These are phyloP conservation scores for Premnoplex brunnescens DNA, from an alignment of 2,797 vertebrate genomes.

Conservation along the genomic window DNA sequence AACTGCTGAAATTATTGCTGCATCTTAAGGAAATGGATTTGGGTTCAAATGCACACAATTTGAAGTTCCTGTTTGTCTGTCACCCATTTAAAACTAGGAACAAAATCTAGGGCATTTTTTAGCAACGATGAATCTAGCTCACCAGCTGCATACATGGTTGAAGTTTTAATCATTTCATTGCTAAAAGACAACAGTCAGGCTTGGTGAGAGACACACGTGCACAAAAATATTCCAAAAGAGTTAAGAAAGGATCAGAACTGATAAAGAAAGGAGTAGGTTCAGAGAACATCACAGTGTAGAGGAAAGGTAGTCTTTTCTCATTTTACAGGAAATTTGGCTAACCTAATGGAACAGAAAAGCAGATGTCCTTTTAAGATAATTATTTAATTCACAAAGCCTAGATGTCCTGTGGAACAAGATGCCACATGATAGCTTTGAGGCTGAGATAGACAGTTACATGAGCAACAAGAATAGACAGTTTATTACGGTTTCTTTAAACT, in stretches of 20 bases:
- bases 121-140: neutral
- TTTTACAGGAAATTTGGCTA: neutral
- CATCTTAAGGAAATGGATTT: neutral
- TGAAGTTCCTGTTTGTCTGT: neutral
- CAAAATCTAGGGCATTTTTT: neutral
- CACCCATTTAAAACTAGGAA: neutral
- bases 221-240: neutral
- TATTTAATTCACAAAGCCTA: neutral
- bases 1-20: neutral
- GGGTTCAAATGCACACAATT: neutral
- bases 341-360: neutral
- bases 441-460: fast-evolving
- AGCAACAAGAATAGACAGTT: neutral
- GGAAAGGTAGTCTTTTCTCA: neutral
- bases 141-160: neutral
- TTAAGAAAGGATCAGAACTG: neutral
- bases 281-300: neutral
- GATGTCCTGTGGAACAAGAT: neutral
- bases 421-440: neutral
- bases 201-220: neutral
- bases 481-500: neutral
- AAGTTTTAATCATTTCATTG: neutral
- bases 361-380: neutral
- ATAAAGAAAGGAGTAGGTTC: neutral
- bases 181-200: neutral